Conservation (phyloP, 2,797 vertebrate genomes). For the Neostethus bicornis region DNA sequence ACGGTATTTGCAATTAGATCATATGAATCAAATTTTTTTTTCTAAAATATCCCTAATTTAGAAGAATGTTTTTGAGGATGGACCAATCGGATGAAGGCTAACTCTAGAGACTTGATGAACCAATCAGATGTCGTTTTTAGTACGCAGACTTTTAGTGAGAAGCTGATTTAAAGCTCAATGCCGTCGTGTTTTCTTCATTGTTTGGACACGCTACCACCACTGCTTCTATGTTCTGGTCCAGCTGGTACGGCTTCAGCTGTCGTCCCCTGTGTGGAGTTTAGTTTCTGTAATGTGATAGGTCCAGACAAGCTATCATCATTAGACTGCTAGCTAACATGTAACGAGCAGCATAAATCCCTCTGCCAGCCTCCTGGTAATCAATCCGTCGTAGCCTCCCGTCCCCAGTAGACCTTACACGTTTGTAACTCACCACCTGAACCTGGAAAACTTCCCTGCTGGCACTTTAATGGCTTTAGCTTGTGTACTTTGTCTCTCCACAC, state of each 20-base stretch:
- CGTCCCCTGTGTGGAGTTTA: constrained; percentile 64
- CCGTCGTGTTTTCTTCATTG: constrained; percentile 38
- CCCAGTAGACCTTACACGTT: constrained; percentile 60
- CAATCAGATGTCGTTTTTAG: too few relatives aligned
- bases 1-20: constrained; percentile 11
- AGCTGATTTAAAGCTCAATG: constrained; percentile 30
- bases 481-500: constrained; percentile 70
- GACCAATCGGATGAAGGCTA: constrained; percentile 29
- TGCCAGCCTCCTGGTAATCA: constrained; percentile 63
- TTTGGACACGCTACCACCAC: constrained; percentile 55
- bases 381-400: constrained; percentile 69
- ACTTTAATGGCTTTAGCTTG: constrained; percentile 62
- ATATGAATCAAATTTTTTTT: constrained; percentile 37
- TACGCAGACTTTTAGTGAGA: too few relatives aligned
- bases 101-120: too few relatives aligned
- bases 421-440: constrained; percentile 44
- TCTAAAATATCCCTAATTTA: constrained; percentile 51
- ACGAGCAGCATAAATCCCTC: constrained; percentile 44
- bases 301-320: constrained; percentile 46
- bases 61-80: constrained; percentile 40
- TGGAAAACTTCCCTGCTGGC: constrained; percentile 20
- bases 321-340: constrained; percentile 50
- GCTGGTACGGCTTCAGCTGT: constrained; percentile 70
- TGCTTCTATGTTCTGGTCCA: constrained; percentile 41
- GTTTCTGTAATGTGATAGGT: constrained; percentile 73